Percentiles rank a stretch among this genome's conserved stretches.
These are phyloP conservation scores for Heterotilapia buettikoferi DNA, from an alignment of 2,113 vertebrate genomes.

Conservation along the genomic window DNA sequence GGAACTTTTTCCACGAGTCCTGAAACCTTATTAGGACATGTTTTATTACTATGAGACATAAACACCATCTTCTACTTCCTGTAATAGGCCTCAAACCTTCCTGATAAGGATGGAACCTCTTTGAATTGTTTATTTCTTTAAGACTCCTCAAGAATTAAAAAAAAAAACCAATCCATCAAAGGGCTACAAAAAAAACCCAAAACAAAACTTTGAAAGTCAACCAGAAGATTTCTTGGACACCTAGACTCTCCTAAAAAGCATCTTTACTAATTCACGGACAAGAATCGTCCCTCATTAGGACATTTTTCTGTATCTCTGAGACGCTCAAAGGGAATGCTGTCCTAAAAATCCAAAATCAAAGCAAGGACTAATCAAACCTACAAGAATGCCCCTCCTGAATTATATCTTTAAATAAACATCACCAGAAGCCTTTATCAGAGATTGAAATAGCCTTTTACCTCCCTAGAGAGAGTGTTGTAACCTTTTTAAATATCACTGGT, in stretches of 20 bases:
- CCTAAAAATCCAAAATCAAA: not conserved
- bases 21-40: not conserved
- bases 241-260: not conserved
- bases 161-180: not conserved
- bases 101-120: not conserved
- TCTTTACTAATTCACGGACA: not conserved
- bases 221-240: not conserved
- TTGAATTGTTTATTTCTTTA: not conserved
- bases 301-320: not conserved
- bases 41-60: not conserved
- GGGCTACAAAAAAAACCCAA: fast-evolving
- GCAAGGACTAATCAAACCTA: not conserved
- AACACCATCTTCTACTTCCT: not conserved
- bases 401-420: not conserved
- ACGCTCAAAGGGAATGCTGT: not conserved
- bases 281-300: not conserved
- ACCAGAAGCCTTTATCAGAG: not conserved
- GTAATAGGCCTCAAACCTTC: not conserved
- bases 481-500: not conserved
- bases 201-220: not conserved
- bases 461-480: not conserved
- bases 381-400: not conserved
- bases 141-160: not conserved
- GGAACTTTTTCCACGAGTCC: not conserved
- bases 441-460: not conserved